Evolutionary conservation across 2,888 invertebrate genomes (phyloP).

Genomic region (Esperia sulphurella): DNA sequence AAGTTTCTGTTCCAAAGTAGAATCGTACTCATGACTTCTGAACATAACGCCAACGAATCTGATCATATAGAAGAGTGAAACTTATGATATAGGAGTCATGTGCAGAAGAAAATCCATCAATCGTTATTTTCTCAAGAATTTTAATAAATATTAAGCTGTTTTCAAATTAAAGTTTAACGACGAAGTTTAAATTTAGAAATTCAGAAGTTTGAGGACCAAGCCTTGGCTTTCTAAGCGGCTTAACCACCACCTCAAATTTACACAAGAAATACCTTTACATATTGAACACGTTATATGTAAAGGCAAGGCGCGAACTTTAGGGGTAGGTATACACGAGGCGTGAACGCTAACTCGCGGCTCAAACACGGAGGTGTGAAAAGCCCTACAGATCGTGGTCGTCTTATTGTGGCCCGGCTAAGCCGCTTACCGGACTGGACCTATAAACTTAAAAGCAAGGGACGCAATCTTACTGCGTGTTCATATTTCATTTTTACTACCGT

Average conservation of each 20-base stretch:
- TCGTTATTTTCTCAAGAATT: too few species aligned
- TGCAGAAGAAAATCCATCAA: too few species aligned
- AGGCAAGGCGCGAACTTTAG: slow-evolving; percentile 66
- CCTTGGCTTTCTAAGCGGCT: slow-evolving; percentile 3
- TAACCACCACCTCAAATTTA: slow-evolving; percentile 29
- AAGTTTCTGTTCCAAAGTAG: too few species aligned
- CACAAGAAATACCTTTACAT: slow-evolving; percentile 46
- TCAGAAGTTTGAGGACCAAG: background rate
- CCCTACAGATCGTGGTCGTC: slow-evolving; percentile 42
- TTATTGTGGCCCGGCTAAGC: slow-evolving; percentile 65
- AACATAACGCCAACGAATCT: too few species aligned
- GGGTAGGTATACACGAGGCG: slow-evolving; percentile 72
- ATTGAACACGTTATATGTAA: slow-evolving; percentile 62
- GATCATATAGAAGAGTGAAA: too few species aligned
- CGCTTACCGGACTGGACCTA: slow-evolving; percentile 55
- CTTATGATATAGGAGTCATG: too few species aligned
- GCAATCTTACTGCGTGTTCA: slow-evolving; percentile 6
- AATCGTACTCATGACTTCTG: background rate
- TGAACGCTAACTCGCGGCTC: slow-evolving; percentile 66
- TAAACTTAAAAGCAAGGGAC: slow-evolving; percentile 47
- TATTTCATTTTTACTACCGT: slow-evolving; percentile 13
- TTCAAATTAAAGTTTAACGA: background rate
- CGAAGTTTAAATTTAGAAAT: background rate
- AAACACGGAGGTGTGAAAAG: slow-evolving; percentile 78
- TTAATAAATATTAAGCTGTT: too few species aligned